Evolutionary conservation across 2,888 invertebrate species (phyloP), one percentile per base, ranked within the genome.

Genomic region (Caenorhabditis sinica): DNA sequence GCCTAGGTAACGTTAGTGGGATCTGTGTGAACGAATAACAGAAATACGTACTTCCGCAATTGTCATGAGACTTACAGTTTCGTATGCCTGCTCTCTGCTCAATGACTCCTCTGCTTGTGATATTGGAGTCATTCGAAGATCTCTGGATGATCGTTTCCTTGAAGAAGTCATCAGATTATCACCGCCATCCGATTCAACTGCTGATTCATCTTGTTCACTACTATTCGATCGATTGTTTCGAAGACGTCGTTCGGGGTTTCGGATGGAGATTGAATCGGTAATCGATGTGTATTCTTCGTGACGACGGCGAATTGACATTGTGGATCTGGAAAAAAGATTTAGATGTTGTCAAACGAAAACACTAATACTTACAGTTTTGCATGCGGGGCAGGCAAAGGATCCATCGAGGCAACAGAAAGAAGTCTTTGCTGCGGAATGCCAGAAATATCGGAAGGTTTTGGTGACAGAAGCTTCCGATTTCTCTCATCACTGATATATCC

Each of bases 251-350:
- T 86, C 81, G 30, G 77, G 74, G 30, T 72, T 45, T 40, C 87
- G 85, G 56, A 91, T 73, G 11, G 86, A 79, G 76, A 92, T 92
- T 33, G 89, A 84, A 80, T 92, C 92, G 6, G 92, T 92, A 85
- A 92, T 92, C 20, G 90, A 89, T 9, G 92, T 92, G 86, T 92
- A 92, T 84, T 91, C 92, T 63, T 90, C 91, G 80, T 90, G 89
- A 9, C 88, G 88, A 15, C 90, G 84, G 1, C 88, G 83, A 45
- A 85, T 80, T 17, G 86, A 87, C 69, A 80, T 69, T 43, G 77
- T 80, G 30, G 80, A 66, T 51, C 71, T 74, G 61, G 13, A 77
- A 76, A 30, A 61, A 61, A 56, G 33, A 33, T 30, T 30, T 3
- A 33, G 5, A 25, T 0, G 25, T n/a, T 72, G 43, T n/a, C 25